Conservation (phyloP, 2,113 vertebrate species). For the Epinephelus lanceolatus region DNA sequence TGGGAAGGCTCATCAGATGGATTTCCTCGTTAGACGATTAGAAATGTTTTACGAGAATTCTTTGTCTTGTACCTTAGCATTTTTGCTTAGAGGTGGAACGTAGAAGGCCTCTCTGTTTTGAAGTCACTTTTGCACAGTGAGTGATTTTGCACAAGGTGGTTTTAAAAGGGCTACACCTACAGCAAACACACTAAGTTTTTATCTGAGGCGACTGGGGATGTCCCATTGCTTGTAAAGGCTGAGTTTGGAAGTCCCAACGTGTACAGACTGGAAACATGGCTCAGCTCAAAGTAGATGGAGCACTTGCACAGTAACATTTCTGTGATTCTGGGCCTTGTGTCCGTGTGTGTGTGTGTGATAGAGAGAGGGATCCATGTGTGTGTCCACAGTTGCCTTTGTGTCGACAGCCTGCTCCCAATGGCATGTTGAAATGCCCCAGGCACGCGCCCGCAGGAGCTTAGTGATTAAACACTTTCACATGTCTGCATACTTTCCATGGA, state of each 20-base stretch:
- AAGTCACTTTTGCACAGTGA: not conserved
- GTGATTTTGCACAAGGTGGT: not conserved
- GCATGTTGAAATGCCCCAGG: conserved; percentile 53
- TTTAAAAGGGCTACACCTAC: not conserved
- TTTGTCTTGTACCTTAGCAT: not conserved
- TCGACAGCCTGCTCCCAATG: conserved; percentile 52
- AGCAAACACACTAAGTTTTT: not conserved
- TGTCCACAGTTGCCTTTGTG: conserved; percentile 51
- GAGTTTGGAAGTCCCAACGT: conserved; percentile 40
- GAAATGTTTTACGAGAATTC: not conserved
- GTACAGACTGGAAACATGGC: conserved; percentile 14
- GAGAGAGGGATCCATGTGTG: conserved; percentile 1
- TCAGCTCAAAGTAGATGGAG: conserved; percentile 1
- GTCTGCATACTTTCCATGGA: conserved; percentile 66
- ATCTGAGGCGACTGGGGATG: conserved; percentile 28
- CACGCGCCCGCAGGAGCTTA: conserved; percentile 67
- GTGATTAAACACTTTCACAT: conserved; percentile 79
- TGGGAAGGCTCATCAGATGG: conserved; percentile 1
- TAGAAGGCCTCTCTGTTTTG: not conserved
- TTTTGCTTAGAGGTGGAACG: not conserved
- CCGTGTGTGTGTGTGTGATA: not conserved
- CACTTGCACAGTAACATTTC: not conserved
- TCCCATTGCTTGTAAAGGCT: conserved; percentile 24
- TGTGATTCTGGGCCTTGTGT: conserved; percentile 9
- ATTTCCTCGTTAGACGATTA: not conserved